phyloP scores from a whole-genome alignment of 2,797 vertebrate species.

The Sebastes glaucus region DNA sequence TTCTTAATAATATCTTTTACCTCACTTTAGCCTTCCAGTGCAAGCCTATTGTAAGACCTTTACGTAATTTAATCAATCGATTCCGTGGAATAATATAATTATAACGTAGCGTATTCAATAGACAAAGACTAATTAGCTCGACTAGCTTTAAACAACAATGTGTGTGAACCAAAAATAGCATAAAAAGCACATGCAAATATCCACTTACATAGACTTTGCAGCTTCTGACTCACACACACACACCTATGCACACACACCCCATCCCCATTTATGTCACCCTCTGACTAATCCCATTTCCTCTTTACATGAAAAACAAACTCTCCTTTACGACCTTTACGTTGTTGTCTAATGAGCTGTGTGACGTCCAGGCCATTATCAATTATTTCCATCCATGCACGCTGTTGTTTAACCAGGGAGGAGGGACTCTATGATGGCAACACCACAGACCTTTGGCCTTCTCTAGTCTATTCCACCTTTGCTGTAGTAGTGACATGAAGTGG shows the following conservation, averaged over 20 bases:
- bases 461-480: conserved; percentile 39
- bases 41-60: not conserved
- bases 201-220: conserved; percentile 12
- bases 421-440: not conserved
- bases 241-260: not conserved
- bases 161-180: not conserved
- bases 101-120: not conserved
- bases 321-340: conserved; percentile 56
- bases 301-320: conserved; percentile 49
- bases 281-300: conserved; percentile 69
- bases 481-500: conserved; percentile 24
- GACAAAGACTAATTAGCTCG: not conserved
- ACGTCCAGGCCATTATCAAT: conserved; percentile 60
- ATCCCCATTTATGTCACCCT: conserved; percentile 35
- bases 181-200: conserved; percentile 3
- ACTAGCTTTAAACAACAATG: not conserved
- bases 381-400: conserved; percentile 50
- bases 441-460: conserved; percentile 42
- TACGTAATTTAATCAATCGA: not conserved
- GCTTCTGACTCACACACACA: not conserved
- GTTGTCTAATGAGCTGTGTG: conserved; percentile 57
- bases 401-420: conserved; percentile 22
- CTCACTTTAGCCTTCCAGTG: not conserved
- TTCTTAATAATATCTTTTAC: not conserved
- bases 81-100: not conserved